phyloP scores from a whole-genome alignment of 2,888 invertebrate genomes.

The Lysandra coridon region DNA sequence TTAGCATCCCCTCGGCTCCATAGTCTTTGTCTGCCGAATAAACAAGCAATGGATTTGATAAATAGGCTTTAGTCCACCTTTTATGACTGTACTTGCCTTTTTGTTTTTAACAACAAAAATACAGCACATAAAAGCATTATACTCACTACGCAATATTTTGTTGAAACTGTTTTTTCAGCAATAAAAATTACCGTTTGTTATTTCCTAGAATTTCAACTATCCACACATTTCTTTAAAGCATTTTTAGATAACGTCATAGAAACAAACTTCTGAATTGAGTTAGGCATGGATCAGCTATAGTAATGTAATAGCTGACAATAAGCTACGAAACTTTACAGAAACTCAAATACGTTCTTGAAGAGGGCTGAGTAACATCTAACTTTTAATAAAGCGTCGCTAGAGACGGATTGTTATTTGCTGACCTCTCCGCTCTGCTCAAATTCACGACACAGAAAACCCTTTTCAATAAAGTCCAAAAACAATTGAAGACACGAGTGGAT shows the following conservation, averaged over 20 bases:
- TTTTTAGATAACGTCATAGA: no score
- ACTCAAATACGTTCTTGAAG: neutral
- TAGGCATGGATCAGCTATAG: no score
- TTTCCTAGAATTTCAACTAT: no score
- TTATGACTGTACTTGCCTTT: no score
- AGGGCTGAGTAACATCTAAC: neutral
- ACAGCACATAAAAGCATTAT: no score
- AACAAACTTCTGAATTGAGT: no score
- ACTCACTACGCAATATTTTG: no score
- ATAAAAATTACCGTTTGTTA: no score
- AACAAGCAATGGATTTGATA: neutral
- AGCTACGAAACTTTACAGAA: neutral
- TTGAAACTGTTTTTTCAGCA: no score
- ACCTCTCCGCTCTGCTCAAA: neutral
- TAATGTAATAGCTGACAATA: no score
- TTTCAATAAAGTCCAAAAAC: conserved; percentile 18
- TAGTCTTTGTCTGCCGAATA: neutral
- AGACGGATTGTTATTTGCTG: conserved; percentile 3
- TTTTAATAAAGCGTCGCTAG: neutral
- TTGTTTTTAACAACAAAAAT: no score
- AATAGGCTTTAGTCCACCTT: neutral
- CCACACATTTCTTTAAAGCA: no score
- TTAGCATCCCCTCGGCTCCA: neutral
- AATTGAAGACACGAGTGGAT: neutral
- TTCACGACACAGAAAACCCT: conserved; percentile 21